A percentile compares a stretch with the other conserved stretches of the same genome.
Conservation (phyloP, 2,888 invertebrate species). For the Sthenelais limicola region DNA sequence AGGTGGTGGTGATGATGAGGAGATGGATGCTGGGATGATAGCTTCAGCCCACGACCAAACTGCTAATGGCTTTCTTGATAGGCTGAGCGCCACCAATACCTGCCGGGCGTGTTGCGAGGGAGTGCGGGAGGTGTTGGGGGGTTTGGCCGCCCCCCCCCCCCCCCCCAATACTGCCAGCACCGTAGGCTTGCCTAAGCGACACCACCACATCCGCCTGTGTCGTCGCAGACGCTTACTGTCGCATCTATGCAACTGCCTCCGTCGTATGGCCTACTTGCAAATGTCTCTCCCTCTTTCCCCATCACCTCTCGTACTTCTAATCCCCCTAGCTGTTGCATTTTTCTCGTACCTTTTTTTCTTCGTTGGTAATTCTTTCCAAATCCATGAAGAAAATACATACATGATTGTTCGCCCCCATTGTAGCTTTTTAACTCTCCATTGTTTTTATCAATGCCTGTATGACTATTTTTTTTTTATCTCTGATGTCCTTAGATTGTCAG, state of each 20-base stretch:
- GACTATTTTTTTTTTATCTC: too few species aligned
- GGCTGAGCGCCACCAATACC: conserved; percentile 20
- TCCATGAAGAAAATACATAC: too few species aligned
- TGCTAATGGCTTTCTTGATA: conserved; percentile 36
- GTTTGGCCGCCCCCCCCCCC: conserved; percentile 4
- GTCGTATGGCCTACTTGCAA: neutral
- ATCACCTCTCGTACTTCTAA: neutral
- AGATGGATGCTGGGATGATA: conserved; percentile 8
- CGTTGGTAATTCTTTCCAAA: too few species aligned
- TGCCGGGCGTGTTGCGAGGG: too few species aligned
- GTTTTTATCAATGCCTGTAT: too few species aligned
- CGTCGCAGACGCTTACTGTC: neutral
- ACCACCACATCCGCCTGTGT: conserved; percentile 14
- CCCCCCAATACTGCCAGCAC: neutral
- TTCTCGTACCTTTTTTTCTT: too few species aligned
- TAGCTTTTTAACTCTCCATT: too few species aligned
- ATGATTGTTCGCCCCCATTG: too few species aligned
- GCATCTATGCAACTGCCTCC: neutral
- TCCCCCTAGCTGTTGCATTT: neutral
- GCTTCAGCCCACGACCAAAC: conserved; percentile 30
- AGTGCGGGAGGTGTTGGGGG: too few species aligned
- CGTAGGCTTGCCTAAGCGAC: too few species aligned
- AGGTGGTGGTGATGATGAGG: neutral
- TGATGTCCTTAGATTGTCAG: too few species aligned
- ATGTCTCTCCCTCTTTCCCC: neutral